phyloP scores from a whole-genome alignment of 2,797 vertebrate species.

The Australoheros facetus region DNA sequence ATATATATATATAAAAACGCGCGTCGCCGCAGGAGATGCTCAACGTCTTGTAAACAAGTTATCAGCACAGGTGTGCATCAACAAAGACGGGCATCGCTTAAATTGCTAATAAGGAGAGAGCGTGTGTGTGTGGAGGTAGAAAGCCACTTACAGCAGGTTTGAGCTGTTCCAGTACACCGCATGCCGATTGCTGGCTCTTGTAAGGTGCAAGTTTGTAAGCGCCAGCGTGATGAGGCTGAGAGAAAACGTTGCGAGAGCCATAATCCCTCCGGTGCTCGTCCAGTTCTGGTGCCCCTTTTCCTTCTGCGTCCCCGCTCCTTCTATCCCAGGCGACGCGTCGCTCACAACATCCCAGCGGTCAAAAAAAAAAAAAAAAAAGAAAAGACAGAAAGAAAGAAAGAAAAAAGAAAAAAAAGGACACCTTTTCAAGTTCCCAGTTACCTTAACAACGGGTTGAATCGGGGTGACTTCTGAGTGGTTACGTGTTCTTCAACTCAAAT shows the following conservation, averaged over 20 bases:
- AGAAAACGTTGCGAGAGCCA: constrained; percentile 75
- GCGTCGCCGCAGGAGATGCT: constrained; percentile 6
- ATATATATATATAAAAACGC: constrained; percentile 19
- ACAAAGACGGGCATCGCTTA: constrained; percentile 20
- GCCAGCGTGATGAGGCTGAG: constrained; percentile 78
- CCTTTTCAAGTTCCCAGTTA: constrained; percentile 61
- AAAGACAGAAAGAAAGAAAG: background rate
- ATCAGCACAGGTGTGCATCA: constrained; percentile 38
- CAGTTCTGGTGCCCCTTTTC: constrained; percentile 43
- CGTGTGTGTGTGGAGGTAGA: background rate
- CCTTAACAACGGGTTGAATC: constrained; percentile 32
- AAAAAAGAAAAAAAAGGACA: background rate
- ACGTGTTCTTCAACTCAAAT: constrained; percentile 71
- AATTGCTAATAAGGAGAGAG: background rate
- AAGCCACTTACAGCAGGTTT: constrained; percentile 77
- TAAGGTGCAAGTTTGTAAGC: constrained; percentile 75
- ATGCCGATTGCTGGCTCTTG: constrained; percentile 77
- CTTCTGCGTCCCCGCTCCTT: constrained; percentile 57
- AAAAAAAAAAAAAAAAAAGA: background rate
- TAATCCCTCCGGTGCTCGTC: constrained; percentile 71
- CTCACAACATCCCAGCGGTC: constrained; percentile 77
- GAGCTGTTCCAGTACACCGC: constrained; percentile 84
- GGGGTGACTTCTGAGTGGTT: constrained; percentile 42
- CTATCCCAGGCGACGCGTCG: constrained; percentile 49
- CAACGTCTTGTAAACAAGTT: constrained; percentile 34